Percentiles rank a stretch among this genome's conserved stretches.
Evolutionary conservation across 2,888 invertebrate species (phyloP).

Genomic region (Exephanes ischioxanthus): DNA sequence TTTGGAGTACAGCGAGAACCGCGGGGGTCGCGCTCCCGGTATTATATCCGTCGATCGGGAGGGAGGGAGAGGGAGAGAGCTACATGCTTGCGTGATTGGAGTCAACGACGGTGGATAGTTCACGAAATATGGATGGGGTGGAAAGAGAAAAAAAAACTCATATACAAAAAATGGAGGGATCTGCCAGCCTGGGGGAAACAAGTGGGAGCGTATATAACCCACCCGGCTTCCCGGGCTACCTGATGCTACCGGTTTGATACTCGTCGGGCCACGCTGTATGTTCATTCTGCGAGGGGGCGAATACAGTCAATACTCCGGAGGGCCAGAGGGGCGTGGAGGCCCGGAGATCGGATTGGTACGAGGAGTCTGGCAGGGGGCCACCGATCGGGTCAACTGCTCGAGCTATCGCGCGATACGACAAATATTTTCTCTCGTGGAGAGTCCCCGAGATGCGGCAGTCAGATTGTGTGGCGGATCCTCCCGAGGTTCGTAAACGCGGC

Average conservation of each 20-base stretch:
- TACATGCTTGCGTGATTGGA: constrained; percentile 60
- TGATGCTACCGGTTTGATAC: constrained; percentile 23
- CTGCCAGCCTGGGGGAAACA: background rate
- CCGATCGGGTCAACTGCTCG: constrained; percentile 51
- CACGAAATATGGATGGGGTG: background rate
- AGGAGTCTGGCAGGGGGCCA: constrained; percentile 67
- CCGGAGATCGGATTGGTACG: constrained; percentile 33
- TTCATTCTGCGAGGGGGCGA: background rate
- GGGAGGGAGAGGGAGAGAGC: background rate
- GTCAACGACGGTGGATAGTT: constrained; percentile 33
- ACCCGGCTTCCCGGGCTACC: constrained; percentile 5
- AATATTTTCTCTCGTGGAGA: constrained; percentile 53
- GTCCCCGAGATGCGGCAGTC: constrained; percentile 17
- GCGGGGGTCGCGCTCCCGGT: background rate
- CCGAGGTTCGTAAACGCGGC: background rate
- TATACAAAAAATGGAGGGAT: background rate
- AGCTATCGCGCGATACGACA: constrained; percentile 50
- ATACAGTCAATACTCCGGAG: constrained; percentile 42
- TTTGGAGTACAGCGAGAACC: background rate
- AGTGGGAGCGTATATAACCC: background rate
- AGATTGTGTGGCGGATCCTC: constrained; percentile 26
- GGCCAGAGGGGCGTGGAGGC: background rate
- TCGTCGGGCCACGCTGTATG: background rate
- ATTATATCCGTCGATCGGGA: background rate
- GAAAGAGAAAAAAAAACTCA: background rate